phyloP scores from a whole-genome alignment of 2,797 vertebrate genomes.

The Fundulus diaphanus region DNA sequence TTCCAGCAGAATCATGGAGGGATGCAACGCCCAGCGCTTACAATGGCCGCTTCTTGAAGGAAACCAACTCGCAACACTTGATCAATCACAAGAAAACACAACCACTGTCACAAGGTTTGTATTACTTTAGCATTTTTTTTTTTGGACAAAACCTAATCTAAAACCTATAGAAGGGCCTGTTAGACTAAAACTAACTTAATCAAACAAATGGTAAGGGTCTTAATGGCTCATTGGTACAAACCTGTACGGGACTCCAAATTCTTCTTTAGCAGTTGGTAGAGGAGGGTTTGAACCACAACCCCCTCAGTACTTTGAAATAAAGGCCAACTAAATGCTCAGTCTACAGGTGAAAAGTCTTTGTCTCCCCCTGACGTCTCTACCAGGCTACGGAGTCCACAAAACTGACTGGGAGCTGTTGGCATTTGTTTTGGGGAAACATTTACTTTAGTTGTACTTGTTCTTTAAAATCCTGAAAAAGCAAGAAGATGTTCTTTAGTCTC shows the following conservation, averaged over 20 bases:
- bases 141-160: neutral
- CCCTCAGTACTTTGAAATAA: neutral
- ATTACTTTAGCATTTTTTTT: neutral
- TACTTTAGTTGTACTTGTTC: too few species aligned
- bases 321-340: neutral
- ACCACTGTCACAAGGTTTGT: constrained; percentile 72
- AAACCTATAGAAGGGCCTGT: neutral
- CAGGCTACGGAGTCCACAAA: too few species aligned
- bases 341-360: too few species aligned
- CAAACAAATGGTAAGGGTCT: neutral
- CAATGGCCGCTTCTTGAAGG: constrained; percentile 50
- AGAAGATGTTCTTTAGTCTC: too few species aligned
- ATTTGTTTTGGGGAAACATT: too few species aligned
- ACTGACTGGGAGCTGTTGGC: too few species aligned
- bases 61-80: constrained; percentile 55
- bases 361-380: too few species aligned
- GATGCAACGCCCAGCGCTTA: constrained; percentile 24
- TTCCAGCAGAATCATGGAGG: constrained; percentile 61
- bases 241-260: neutral
- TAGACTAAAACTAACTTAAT: neutral
- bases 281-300: too few species aligned
- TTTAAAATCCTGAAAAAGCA: too few species aligned
- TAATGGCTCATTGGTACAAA: neutral
- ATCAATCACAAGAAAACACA: constrained; percentile 66
- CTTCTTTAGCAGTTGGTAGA: neutral